A percentile compares a stretch with the other conserved stretches of the same genome.
phyloP scores from a whole-genome alignment of 2,888 invertebrate species.

The Aricia artaxerxes region DNA sequence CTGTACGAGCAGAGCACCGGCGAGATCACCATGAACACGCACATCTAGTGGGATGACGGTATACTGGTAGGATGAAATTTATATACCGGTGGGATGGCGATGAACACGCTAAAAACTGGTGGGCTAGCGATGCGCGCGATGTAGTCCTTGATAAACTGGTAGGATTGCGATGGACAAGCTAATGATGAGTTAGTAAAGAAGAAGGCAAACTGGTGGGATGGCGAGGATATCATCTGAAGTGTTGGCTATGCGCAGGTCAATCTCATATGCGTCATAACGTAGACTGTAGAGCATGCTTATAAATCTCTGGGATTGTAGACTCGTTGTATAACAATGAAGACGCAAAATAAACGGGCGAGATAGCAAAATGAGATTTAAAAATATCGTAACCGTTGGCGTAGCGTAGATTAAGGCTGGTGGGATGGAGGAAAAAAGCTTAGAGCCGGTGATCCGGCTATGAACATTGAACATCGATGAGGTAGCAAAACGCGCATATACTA shows the following conservation, averaged over 20 bases:
- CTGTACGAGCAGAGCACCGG: conserved; percentile 68
- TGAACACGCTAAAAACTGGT: neutral
- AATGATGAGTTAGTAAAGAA: neutral
- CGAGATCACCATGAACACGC: conserved; percentile 61
- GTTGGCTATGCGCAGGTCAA: too few relatives aligned
- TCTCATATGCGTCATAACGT: too few relatives aligned
- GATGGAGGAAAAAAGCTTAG: too few relatives aligned
- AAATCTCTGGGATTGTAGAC: too few relatives aligned
- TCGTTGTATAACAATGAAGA: too few relatives aligned
- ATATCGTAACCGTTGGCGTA: neutral
- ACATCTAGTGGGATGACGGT: conserved; percentile 52
- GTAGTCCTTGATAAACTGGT: neutral
- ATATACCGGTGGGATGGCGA: neutral
- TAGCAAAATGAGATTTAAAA: neutral
- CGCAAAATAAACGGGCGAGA: neutral
- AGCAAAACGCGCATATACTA: neutral
- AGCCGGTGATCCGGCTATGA: neutral
- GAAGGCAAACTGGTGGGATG: neutral
- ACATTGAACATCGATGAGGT: neutral
- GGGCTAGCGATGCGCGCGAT: neutral
- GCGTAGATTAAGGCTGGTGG: too few relatives aligned
- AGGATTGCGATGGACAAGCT: neutral
- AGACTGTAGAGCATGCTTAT: too few relatives aligned
- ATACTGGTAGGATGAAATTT: neutral
- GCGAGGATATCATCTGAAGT: neutral